Base-by-base conservation (phyloP, 2,888 invertebrate species). In the Ischnura elegans region DNA sequence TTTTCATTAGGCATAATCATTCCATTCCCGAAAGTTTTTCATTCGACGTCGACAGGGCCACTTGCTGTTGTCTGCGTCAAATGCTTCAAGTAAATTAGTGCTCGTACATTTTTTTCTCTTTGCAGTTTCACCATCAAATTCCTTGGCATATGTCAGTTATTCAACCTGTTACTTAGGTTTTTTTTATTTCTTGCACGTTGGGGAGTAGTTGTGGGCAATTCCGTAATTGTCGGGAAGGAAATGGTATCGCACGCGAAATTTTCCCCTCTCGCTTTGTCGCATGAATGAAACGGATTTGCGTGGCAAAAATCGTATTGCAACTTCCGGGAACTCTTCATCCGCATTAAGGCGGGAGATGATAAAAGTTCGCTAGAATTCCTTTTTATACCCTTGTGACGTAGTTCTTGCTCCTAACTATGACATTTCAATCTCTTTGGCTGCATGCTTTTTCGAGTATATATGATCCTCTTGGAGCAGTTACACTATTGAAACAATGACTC, bases 321-420 rank as follows among this genome's bases (percentile, higher is more conserved):
- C 76, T 76, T 76, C 76, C 76, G 29, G 76, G 76, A 76, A 36
- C 76, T 76, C 76, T 76, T 76, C 76, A 29, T 76, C 76, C 36
- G 29, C 76, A 76, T 76, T 10, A 36, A 76, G 13, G 76, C 76
- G 61, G 61, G n/a, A 76, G 29, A 36, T 76, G 76, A 76, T 76
- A 76, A 76, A 76, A 29, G 76, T 16, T 76, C 36, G 76, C 25
- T 36, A 76, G 76, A 76, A 76, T 76, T 76, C 76, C 25, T 10
- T 36, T n/a, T 76, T 1, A 29, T 76, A 29, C 76, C 4, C n/a
- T 16, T 13, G 4, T 36, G 21, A 76, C 76, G 76, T 76, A 29
- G 36, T n/a, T 8, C 2, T 10, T 36, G 6, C 13, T 10, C 61
- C 29, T 10, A 76, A 66, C 29, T 36, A 36, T 76, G 66, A n/a